Evolutionary conservation across 92 coral and sea anemone genomes (phyloP).

Genomic region (Nematostella vectensis): DNA sequence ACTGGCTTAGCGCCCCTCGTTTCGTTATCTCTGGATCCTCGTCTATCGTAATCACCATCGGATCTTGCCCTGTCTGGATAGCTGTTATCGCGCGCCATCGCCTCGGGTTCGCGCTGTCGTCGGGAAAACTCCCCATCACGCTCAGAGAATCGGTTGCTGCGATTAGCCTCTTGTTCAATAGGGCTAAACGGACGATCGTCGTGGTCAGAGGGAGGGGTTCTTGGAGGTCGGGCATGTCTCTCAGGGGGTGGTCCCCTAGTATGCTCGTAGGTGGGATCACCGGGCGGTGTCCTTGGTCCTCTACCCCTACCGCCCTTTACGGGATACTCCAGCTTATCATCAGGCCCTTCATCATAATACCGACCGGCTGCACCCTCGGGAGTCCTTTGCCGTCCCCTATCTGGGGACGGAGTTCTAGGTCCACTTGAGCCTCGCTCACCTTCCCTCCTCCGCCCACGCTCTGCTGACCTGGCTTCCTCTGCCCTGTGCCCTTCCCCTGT

Average conservation of each 20-base stretch:
- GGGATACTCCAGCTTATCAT: conserved; percentile 9
- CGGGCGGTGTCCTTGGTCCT: conserved; percentile 48
- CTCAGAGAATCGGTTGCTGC: conserved; percentile 22
- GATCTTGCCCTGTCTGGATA: conserved; percentile 30
- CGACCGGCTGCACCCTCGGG: conserved; percentile 8
- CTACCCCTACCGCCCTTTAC: conserved; percentile 13
- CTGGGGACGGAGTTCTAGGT: conserved; percentile 53
- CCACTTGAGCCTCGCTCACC: conserved; percentile 18
- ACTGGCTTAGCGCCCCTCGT: conserved; percentile 16
- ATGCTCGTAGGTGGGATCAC: conserved; percentile 43
- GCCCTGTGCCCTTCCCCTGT: conserved; percentile 51
- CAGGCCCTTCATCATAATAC: conserved; percentile 10
- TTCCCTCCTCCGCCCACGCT: not conserved
- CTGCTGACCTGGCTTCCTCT: conserved; percentile 21
- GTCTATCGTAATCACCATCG: conserved; percentile 34
- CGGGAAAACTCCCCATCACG: conserved; percentile 19
- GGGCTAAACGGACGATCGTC: conserved; percentile 13
- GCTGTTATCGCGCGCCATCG: conserved; percentile 15
- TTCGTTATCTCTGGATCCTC: conserved; percentile 19
- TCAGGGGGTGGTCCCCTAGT: conserved; percentile 9
- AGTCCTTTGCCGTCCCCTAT: conserved; percentile 2
- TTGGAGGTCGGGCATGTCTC: conserved; percentile 33
- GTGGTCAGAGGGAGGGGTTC: conserved; percentile 37
- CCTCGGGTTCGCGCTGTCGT: conserved; percentile 13
- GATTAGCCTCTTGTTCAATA: conserved; percentile 13